These are phyloP conservation scores for Elmis aenea DNA, from an alignment of 2,888 invertebrate genomes.

Conservation along the genomic window DNA sequence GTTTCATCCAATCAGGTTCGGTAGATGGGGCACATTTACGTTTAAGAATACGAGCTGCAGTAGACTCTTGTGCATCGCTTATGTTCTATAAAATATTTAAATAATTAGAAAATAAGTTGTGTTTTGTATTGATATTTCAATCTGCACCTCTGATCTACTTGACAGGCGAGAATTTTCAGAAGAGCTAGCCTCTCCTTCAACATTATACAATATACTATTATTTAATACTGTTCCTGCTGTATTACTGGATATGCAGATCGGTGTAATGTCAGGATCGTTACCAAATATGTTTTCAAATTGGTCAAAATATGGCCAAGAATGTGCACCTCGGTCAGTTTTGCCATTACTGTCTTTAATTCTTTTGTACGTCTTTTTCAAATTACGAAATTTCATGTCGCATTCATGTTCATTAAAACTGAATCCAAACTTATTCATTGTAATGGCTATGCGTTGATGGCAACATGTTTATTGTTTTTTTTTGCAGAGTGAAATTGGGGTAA, in stretches of 20 bases:
- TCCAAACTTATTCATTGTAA: neutral
- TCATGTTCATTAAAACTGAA: slow-evolving; percentile 1
- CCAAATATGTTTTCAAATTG: slow-evolving; percentile 3
- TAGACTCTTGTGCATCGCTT: neutral
- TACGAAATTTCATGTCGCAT: slow-evolving; percentile 4
- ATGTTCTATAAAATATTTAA: too few relatives aligned
- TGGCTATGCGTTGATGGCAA: neutral
- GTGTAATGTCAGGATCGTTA: slow-evolving; percentile 3
- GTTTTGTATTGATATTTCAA: too few relatives aligned
- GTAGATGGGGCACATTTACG: neutral
- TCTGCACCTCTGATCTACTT: too few relatives aligned
- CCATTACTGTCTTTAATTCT: slow-evolving; percentile 3
- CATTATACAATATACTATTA: too few relatives aligned
- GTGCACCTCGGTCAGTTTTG: slow-evolving; percentile 1
- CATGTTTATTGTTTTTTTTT: slow-evolving; percentile 1
- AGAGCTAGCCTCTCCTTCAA: too few relatives aligned
- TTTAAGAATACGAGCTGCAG: neutral
- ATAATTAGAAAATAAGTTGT: too few relatives aligned
- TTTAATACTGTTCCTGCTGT: neutral
- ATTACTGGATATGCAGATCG: neutral
- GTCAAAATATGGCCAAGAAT: slow-evolving; percentile 4
- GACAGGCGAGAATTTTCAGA: too few relatives aligned
- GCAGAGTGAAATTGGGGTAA: neutral
- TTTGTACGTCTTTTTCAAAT: slow-evolving; percentile 5
- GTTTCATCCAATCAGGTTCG: slow-evolving; percentile 4